Conservation (phyloP, 1,140 invertebrate species). For the Macrobrachium nipponense region DNA sequence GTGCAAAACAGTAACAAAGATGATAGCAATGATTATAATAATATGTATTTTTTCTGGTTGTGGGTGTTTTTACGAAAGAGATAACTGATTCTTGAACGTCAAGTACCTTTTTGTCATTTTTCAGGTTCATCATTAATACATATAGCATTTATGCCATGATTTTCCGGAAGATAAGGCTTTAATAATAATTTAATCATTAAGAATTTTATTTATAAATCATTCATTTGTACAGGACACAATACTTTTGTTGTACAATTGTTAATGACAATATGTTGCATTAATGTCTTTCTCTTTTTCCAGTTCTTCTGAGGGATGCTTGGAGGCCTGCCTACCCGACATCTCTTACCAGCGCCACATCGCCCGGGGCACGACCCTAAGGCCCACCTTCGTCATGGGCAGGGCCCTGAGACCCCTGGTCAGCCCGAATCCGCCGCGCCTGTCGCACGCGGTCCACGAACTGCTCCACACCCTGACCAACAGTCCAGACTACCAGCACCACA, state of each 20-base stretch:
- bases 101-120: too few relatives aligned
- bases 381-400: constrained; percentile 38
- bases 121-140: too few relatives aligned
- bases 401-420: constrained; percentile 39
- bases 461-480: constrained; percentile 44
- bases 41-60: too few relatives aligned
- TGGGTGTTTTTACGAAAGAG: too few relatives aligned
- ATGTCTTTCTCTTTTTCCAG: constrained; percentile 2
- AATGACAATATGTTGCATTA: not conserved
- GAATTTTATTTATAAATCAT: too few relatives aligned
- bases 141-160: too few relatives aligned
- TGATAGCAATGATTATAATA: too few relatives aligned
- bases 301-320: constrained; percentile 41
- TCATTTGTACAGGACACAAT: not conserved
- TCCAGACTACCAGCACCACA: not conserved
- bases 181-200: too few relatives aligned
- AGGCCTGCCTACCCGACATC: constrained; percentile 51
- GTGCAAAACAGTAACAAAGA: too few relatives aligned
- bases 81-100: too few relatives aligned
- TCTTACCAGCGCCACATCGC: constrained; percentile 50
- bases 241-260: not conserved
- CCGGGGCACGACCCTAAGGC: constrained; percentile 34
- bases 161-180: too few relatives aligned
- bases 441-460: constrained; percentile 43
- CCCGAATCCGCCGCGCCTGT: constrained; percentile 25